phyloP scores from a whole-genome alignment of 2,797 vertebrate genomes.

The Malurus splendens region DNA sequence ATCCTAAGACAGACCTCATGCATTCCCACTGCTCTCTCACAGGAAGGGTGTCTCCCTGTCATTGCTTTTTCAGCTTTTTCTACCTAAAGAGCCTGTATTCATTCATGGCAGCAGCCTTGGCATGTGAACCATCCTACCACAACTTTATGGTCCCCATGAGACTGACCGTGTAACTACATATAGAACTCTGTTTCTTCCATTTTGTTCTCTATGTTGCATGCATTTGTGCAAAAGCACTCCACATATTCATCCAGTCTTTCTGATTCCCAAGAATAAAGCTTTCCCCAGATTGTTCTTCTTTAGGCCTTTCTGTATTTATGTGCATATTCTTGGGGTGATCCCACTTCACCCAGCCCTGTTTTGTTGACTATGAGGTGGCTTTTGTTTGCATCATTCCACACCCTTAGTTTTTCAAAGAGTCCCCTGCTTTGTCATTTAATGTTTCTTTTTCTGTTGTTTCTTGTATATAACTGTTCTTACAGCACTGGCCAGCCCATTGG shows the following conservation, averaged over 20 bases:
- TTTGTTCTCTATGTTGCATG: not conserved
- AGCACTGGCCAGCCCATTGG: not conserved
- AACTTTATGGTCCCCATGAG: not conserved
- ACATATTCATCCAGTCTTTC: not conserved
- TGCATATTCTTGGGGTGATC: not conserved
- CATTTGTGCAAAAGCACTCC: not conserved
- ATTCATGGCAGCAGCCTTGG: not conserved
- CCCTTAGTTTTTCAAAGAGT: not conserved
- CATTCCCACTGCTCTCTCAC: not conserved
- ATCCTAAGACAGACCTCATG: not conserved
- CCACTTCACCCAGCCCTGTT: not conserved
- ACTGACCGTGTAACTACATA: not conserved
- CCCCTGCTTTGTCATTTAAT: not conserved
- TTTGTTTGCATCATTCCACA: rapidly evolving
- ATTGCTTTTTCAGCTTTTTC: not conserved
- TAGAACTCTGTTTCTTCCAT: not conserved
- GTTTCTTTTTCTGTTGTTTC: not conserved
- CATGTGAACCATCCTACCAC: not conserved
- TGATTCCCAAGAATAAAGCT: not conserved
- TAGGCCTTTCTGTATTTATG: not conserved
- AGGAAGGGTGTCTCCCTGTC: not conserved
- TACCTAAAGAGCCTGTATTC: not conserved
- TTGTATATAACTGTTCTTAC: not conserved
- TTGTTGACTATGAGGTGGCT: not conserved
- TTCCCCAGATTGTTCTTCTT: not conserved